phyloP scores from a whole-genome alignment of 2,888 invertebrate species.

The Synergus umbraculus region DNA sequence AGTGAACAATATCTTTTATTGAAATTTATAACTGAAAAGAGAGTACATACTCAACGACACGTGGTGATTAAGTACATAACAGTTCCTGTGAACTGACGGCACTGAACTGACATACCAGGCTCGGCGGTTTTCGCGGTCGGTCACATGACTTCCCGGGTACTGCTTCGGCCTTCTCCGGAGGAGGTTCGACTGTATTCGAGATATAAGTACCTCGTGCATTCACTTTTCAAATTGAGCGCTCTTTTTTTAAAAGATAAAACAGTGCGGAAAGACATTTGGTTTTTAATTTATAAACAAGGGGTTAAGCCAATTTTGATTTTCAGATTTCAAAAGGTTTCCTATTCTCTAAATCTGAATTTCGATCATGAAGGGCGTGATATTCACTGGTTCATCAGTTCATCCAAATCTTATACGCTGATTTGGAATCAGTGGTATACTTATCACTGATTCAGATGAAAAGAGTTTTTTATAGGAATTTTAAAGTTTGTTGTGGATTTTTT shows the following conservation, averaged over 20 bases:
- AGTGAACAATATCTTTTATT: neutral
- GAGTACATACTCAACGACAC: neutral
- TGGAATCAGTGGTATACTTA: too few species aligned
- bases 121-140: slow-evolving; percentile 30
- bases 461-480: too few species aligned
- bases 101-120: slow-evolving; percentile 36
- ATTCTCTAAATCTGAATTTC: too few species aligned
- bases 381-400: too few species aligned
- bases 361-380: too few species aligned
- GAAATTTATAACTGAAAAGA: neutral
- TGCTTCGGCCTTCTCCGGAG: slow-evolving; percentile 23
- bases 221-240: slow-evolving; percentile 28
- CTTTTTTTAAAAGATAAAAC: neutral
- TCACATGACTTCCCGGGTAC: slow-evolving; percentile 4
- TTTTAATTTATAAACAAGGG: too few species aligned
- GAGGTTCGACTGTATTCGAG: slow-evolving; percentile 7
- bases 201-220: slow-evolving; percentile 4
- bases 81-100: slow-evolving; percentile 15
- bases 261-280: neutral
- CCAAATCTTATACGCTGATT: too few species aligned
- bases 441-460: too few species aligned
- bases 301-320: too few species aligned
- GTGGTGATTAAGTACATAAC: neutral
- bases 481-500: too few species aligned
- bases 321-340: too few species aligned